These are phyloP conservation scores for Chloroclysta siterata DNA, from an alignment of 2,888 invertebrate species.

Conservation along the genomic window DNA sequence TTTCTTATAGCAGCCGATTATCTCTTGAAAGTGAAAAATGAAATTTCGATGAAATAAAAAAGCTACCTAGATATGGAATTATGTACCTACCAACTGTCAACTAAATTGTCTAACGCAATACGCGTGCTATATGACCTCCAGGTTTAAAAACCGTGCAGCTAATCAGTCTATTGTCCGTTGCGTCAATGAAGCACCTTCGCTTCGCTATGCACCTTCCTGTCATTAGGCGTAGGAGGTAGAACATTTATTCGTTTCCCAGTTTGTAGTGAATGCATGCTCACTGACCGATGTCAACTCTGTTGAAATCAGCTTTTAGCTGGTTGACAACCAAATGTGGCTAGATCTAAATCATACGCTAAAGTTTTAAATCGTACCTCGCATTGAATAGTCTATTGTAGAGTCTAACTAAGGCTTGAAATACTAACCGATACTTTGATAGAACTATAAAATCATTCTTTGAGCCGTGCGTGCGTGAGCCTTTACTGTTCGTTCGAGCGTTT, in stretches of 20 bases:
- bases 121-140: no score
- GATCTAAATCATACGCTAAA: not conserved
- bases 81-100: no score
- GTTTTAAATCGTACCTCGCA: not conserved
- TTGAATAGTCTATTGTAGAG: not conserved
- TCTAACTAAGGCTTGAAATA: not conserved
- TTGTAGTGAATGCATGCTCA: slow-evolving; percentile 10
- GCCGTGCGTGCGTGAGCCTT: no score
- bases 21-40: no score
- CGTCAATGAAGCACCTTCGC: slow-evolving; percentile 20
- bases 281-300: slow-evolving; percentile 6
- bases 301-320: not conserved
- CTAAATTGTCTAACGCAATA: no score
- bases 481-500: no score
- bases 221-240: slow-evolving; percentile 15
- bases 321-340: not conserved
- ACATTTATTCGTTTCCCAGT: slow-evolving; percentile 18
- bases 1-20: no score
- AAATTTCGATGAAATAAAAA: no score
- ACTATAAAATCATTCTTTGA: no score
- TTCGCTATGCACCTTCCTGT: slow-evolving; percentile 21
- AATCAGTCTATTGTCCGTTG: slow-evolving; percentile 29
- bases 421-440: not conserved
- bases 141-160: no score
- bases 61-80: no score